Percentiles rank a stretch among this genome's conserved stretches.
Conservation (phyloP, 2,113 vertebrate genomes). For the Eubucco bourcierii region DNA sequence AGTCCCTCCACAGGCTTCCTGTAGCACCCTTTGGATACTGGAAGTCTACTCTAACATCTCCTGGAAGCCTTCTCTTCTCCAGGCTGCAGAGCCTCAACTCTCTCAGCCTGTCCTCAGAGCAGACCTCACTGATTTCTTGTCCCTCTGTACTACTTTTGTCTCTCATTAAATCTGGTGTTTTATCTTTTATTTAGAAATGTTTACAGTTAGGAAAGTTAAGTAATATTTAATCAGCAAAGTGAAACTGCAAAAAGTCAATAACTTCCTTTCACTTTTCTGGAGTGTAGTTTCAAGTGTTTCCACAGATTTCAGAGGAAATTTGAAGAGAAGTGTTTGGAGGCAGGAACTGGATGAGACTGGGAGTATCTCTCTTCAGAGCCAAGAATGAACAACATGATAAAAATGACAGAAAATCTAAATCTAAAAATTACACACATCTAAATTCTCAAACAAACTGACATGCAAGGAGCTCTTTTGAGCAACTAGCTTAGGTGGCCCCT, state of each 20-base stretch:
- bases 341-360: neutral
- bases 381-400: neutral
- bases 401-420: neutral
- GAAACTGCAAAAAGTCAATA: neutral
- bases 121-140: neutral
- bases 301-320: neutral
- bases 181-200: neutral
- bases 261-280: neutral
- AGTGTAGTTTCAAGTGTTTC: neutral
- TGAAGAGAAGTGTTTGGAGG: neutral
- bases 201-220: neutral
- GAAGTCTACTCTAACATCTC: too few relatives aligned
- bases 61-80: too few relatives aligned
- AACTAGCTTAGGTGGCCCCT: neutral
- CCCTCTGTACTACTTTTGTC: neutral
- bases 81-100: too few relatives aligned
- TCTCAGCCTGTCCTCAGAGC: too few relatives aligned
- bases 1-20: too few relatives aligned
- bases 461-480: neutral
- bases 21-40: too few relatives aligned
- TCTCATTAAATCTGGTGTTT: neutral
- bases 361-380: neutral
- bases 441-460: neutral
- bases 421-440: neutral
- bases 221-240: neutral